Base-by-base conservation (phyloP, 2,888 invertebrate species). In the Marasmarcha lunaedactyla region DNA sequence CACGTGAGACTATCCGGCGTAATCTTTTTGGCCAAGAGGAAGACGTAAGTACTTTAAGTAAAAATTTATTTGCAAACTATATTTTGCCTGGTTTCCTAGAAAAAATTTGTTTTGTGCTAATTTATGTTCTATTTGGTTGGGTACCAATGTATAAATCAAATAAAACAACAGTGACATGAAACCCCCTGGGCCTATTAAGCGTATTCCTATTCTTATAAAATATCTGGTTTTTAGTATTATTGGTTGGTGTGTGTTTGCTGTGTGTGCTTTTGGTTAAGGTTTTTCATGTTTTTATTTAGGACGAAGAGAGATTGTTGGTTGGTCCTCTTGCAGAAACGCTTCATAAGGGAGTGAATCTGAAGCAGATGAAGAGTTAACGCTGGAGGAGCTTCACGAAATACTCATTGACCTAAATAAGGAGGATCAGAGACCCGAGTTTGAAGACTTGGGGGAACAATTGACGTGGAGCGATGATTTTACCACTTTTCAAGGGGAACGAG, bases 21-120 rank as follows among this genome's bases (percentile, higher is more conserved):
- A 35, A 35, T 35, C 35, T 35, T 35, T 35, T 35, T 15, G 35
- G 35, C 35, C 35, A n/a, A 35, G 35, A 35, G 35, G 35, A 35
- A 15, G 35, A 35, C 35, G 35, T 35, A 35, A 35, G 35, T 35
- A 15, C 15, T 35, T 35, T 35, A 15, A 15, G 2, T 30, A 20
- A 3, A 7, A 20, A 20, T 20, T 20, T 20, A 20, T 20, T 20
- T 20, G 7, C 20, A 20, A 20, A 20, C 20, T 20, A 20, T 20
- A 20, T 20, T 20, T 20, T 20, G 20, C 7, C 20, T 20, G 3
- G 20, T 20, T 20, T 20, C 7, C 4, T 20, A 7, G 4, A 20
- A 3, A 20, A 7, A 20, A 5, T 20, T 20, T 20, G 20, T 7
- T 5, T 20, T 5, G 3, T 20, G 20, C 7, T 20, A 20, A 20